Conservation (phyloP, 2,797 vertebrate genomes). For the Xiphorhynchus erythropygius region DNA sequence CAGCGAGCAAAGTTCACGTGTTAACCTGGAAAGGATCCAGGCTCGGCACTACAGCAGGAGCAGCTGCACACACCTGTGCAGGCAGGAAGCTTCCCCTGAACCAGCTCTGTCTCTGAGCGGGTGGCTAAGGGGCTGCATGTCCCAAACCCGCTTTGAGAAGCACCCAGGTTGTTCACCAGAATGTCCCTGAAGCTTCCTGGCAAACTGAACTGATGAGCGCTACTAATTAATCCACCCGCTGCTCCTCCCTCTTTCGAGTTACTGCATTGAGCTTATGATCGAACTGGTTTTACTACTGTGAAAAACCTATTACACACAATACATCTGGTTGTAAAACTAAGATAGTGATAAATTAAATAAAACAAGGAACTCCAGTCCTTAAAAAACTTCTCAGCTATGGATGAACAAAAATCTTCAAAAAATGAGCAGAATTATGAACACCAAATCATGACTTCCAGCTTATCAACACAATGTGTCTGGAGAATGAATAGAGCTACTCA, state of each 20-base stretch:
- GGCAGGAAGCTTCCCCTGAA: background rate
- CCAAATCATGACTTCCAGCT: background rate
- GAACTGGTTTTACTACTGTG: slow-evolving; percentile 26
- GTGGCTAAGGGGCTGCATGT: background rate
- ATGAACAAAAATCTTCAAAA: background rate
- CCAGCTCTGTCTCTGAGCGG: accelerated
- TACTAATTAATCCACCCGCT: background rate
- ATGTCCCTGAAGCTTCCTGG: background rate
- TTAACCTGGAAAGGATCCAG: slow-evolving; percentile 47
- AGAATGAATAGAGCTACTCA: background rate
- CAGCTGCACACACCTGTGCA: background rate
- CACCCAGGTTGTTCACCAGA: background rate
- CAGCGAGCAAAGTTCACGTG: slow-evolving; percentile 76
- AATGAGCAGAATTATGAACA: background rate
- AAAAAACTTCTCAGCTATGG: background rate
- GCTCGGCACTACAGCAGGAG: background rate
- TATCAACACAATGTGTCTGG: background rate
- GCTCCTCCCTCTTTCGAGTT: slow-evolving; percentile 26
- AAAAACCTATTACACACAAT: background rate
- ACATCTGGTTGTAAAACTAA: background rate
- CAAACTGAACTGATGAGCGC: background rate
- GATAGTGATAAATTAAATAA: background rate
- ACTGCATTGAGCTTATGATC: background rate
- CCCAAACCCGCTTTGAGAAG: accelerated
- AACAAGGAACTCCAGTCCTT: background rate